These are phyloP conservation scores for Balanococcus diminutus DNA, from an alignment of 2,888 invertebrate species.

Conservation along the genomic window DNA sequence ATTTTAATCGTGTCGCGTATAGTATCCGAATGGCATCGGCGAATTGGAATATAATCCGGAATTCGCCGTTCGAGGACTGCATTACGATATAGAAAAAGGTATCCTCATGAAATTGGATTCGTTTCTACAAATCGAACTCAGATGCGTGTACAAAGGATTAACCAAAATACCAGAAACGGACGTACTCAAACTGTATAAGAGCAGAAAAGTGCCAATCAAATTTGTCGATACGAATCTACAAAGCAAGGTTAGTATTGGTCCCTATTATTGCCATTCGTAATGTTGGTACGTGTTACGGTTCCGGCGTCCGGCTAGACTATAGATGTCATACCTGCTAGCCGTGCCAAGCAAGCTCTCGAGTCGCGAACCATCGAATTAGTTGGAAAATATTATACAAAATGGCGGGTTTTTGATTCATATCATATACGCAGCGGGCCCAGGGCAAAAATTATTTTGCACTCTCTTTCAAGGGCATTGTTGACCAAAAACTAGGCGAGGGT, in stretches of 20 bases:
- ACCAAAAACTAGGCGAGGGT: too few species aligned
- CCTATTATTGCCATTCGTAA: not conserved
- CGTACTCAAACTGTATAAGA: constrained; percentile 82
- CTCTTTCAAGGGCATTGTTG: too few species aligned
- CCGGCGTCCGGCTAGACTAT: too few species aligned
- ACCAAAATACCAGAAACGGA: constrained; percentile 82
- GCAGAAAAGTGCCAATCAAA: constrained; percentile 83
- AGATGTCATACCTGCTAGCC: too few species aligned
- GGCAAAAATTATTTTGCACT: too few species aligned
- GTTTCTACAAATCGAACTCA: constrained; percentile 94
- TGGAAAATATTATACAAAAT: too few species aligned
- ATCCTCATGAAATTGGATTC: constrained; percentile 92
- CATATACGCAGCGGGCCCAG: too few species aligned
- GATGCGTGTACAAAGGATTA: constrained; percentile 87
- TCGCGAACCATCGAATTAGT: too few species aligned
- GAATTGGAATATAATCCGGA: constrained; percentile 86
- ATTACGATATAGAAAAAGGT: constrained; percentile 96
- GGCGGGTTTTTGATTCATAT: too few species aligned
- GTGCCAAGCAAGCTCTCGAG: too few species aligned
- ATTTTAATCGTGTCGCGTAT: not conserved
- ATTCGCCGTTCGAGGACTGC: constrained; percentile 95
- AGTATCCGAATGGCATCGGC: constrained; percentile 63
- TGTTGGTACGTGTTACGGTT: too few species aligned
- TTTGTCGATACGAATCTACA: constrained; percentile 71
- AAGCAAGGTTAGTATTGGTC: not conserved